These are phyloP conservation scores for Maniola jurtina DNA, from an alignment of 1,140 invertebrate species.

Conservation along the genomic window DNA sequence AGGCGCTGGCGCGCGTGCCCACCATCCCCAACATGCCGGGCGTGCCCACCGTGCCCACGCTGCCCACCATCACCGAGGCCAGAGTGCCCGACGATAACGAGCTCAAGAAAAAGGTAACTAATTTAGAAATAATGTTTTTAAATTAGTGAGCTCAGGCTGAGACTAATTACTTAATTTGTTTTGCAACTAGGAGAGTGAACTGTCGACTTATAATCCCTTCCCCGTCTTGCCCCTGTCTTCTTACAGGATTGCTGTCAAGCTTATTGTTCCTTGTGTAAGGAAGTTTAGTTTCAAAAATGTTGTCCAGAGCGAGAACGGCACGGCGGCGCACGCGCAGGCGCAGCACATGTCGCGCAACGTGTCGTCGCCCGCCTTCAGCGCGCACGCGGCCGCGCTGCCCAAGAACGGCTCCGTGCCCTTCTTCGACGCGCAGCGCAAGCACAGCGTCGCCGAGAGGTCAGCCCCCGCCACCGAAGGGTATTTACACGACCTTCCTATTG, in stretches of 20 bases:
- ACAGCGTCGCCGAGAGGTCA: constrained; percentile 87
- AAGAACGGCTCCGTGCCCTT: constrained; percentile 94
- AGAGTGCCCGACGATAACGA: constrained; percentile 83
- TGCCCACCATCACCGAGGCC: constrained; percentile 92
- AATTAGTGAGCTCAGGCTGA: no score
- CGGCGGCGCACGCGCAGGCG: constrained; percentile 41
- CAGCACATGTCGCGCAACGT: constrained; percentile 87
- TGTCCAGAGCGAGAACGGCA: constrained; percentile 60
- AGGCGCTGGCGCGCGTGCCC: constrained; percentile 87
- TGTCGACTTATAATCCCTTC: no score
- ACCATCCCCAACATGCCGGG: constrained; percentile 80
- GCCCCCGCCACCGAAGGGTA: constrained; percentile 44
- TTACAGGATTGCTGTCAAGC: no score
- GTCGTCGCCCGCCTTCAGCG: constrained; percentile 90
- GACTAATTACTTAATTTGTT: no score
- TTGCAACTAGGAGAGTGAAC: no score
- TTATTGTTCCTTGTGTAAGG: no score
- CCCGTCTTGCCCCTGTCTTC: no score
- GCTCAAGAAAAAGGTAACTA: constrained; percentile 48
- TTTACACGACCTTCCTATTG: constrained; percentile 13
- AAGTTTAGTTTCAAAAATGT: neutral
- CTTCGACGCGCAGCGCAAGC: constrained; percentile 90
- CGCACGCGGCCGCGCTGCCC: constrained; percentile 87
- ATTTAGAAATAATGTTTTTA: no score
- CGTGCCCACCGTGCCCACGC: constrained; percentile 84